Evolutionary conservation across 2,888 invertebrate genomes (phyloP), one percentile per base, ranked within the genome.

Genomic region (Campoletis raptor): DNA sequence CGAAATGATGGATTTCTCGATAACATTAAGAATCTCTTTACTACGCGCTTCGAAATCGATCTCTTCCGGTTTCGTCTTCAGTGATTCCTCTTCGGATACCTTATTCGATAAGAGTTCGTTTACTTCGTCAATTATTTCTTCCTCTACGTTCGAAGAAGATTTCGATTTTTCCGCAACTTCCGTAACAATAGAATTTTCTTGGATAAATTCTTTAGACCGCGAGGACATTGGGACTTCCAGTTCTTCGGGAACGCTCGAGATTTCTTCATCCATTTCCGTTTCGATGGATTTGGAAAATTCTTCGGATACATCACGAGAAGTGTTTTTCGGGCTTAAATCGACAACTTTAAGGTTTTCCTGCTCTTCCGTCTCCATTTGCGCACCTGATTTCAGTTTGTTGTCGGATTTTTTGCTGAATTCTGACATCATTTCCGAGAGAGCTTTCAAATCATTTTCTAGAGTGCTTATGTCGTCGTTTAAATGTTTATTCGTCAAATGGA

Each of bases 391-490:
- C 2, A 89, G 83, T 67, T 92, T 92, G 15, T 91, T 90, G 12
- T 90, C 90, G 1, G 93, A 91, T 81, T 92, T 92, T 88, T 92
- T 93, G 81, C 92, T 92, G 54, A 93, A 92, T 18, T 91, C 92
- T 3, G 91, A 92, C 93, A 94, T 93, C 90, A 94, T 92, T 74
- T 94, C 93, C 4, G 93, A 92, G 15, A 94, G 90, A n/a, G 90
- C 91, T 81, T 91, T 92, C 6, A 94, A 82, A 66, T 94, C 94
- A 54, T 93, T 93, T 78, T 94, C 94, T 2, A 94, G 83, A 9
- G 91, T 93, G 73, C 90, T 93, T 70, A 94, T 94, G 66, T 94
- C 92, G 37, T 94, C 92, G 72, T 92, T 92, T 30, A 94, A 88
- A 67, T 93, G 93, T 77, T 93, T 92, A 73, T 94, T 93, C 80